phyloP scores from a whole-genome alignment of 2,888 invertebrate genomes.

The Odontocerum albicorne region DNA sequence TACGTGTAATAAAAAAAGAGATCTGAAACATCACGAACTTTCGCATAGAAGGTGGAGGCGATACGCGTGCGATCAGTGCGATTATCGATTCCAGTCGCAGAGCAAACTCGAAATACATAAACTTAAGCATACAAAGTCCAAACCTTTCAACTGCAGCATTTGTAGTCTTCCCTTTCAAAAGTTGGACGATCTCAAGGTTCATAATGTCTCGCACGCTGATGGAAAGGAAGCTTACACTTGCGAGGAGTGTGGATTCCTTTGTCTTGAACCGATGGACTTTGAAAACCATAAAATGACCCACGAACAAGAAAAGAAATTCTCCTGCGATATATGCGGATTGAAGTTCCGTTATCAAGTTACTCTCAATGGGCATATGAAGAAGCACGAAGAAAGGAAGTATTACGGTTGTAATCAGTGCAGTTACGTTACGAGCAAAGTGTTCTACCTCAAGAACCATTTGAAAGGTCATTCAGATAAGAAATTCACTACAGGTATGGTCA shows the following conservation, averaged over 20 bases:
- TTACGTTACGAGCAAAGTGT: slow-evolving; percentile 21
- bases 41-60: slow-evolving; percentile 17
- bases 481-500: background rate
- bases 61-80: slow-evolving; percentile 31
- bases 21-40: slow-evolving; percentile 21
- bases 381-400: slow-evolving; percentile 20
- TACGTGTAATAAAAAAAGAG: slow-evolving; percentile 18
- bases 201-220: background rate
- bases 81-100: slow-evolving; percentile 27
- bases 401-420: slow-evolving; percentile 23
- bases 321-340: slow-evolving; percentile 13
- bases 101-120: slow-evolving; percentile 32
- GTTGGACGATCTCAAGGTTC: slow-evolving; percentile 12
- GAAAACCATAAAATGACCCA: slow-evolving; percentile 17
- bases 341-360: slow-evolving; percentile 19
- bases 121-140: slow-evolving; percentile 29
- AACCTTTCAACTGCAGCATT: slow-evolving; percentile 30
- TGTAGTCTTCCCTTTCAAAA: slow-evolving; percentile 20
- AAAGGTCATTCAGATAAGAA: slow-evolving; percentile 12
- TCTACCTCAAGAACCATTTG: slow-evolving; percentile 19
- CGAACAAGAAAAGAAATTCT: slow-evolving; percentile 20
- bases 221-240: slow-evolving; percentile 15
- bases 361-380: slow-evolving; percentile 23
- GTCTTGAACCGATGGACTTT: slow-evolving; percentile 4
- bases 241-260: slow-evolving; percentile 18